Base-by-base conservation (phyloP, 2,113 vertebrate species). In the Podarcis muralis region DNA sequence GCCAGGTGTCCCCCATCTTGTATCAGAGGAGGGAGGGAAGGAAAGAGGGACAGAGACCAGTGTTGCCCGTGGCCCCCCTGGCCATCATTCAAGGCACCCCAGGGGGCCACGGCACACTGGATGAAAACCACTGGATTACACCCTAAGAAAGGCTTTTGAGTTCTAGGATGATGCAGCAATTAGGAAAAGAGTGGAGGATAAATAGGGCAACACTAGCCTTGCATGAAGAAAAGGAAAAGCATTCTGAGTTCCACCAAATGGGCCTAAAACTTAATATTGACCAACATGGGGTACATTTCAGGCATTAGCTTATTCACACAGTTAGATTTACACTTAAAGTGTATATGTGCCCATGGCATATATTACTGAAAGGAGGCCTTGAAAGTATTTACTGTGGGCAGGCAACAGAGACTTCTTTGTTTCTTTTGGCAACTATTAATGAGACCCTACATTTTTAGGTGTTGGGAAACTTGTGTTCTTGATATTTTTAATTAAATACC, bases 401-500 rank as follows among this genome's bases (percentile, higher is more conserved):
- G 30, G 62, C 12, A 87, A 80, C 23, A 71, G 35, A 32, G 62
- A 25, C 40, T 6, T 84, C 6, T 75, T 2, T 83, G 32, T 79
- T 78, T 84, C 15, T 59, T 71, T 71, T 71, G 62, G 81, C 81
- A 79, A n/a, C 32, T 88, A 25, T 76, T 76, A 83, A 76, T 43
- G 32, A 43, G 72, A 83, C 27, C 68, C 53, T 88, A 40, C 30
- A 48, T 83, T 48, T 83, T 88, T 83, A 83, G 27, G 30, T 74
- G 48, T 53, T 53, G 25, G 35, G 16, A 22, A 74, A 32, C 8
- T 53, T 37, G 80, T 82, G 35, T 66, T 62, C 59, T 32, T 81
- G 27, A 43, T 84, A 48, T 75, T 83, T 83, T 75, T 76, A 88
- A 32, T 84, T 88, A 78, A 84, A 84, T 84, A 59, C 25, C 25